Conservation (phyloP, 2,113 vertebrate species). For the Ptyas mucosa region DNA sequence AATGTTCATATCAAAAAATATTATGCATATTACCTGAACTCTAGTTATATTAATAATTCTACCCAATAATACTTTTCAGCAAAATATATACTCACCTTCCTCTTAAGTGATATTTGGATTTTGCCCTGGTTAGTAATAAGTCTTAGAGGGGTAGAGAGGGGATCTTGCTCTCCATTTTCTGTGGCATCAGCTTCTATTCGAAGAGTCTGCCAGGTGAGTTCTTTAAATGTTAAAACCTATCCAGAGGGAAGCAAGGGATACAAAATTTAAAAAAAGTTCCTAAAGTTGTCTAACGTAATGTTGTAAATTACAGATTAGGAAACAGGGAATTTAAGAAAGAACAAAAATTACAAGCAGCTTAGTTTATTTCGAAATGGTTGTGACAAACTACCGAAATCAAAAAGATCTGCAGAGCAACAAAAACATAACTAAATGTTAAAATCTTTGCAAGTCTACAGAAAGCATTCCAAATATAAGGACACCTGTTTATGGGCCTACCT, state of each 20-base stretch:
- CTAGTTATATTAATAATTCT: neutral
- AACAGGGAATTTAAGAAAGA: neutral
- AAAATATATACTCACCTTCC: constrained; percentile 78
- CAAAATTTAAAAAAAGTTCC: constrained; percentile 1
- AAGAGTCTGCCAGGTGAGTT: constrained; percentile 97
- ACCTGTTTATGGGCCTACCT: constrained; percentile 71
- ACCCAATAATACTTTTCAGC: neutral
- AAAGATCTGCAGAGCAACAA: neutral
- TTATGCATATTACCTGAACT: neutral
- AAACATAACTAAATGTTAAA: neutral
- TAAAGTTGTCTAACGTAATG: neutral
- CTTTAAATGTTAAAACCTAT: constrained; percentile 96
- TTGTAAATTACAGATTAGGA: neutral
- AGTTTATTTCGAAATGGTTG: neutral
- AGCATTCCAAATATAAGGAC: neutral
- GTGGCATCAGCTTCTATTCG: constrained; percentile 94
- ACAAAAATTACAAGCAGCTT: neutral
- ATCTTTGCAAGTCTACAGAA: rapidly evolving
- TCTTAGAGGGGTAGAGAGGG: constrained; percentile 86
- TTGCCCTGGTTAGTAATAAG: constrained; percentile 96
- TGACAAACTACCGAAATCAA: neutral
- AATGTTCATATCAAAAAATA: neutral
- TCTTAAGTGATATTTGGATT: constrained; percentile 93
- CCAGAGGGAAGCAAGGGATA: neutral
- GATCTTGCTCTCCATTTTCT: constrained; percentile 86